Base-by-base conservation (phyloP, 2,888 invertebrate genomes). In the Heliconius cydno region DNA sequence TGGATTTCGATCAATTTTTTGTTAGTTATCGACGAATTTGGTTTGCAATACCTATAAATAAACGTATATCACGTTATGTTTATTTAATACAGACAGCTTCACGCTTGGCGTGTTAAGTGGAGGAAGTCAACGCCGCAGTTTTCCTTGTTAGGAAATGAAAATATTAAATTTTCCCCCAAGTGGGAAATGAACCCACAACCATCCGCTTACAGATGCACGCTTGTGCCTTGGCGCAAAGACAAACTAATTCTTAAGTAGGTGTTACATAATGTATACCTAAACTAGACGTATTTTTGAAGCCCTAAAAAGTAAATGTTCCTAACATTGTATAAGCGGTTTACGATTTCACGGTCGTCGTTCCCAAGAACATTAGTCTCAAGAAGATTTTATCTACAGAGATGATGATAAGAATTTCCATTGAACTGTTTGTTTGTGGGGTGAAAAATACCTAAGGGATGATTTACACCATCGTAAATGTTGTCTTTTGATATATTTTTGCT, bases 361-460 rank as follows among this genome's bases (percentile, higher is more conserved):
- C 83, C 84, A 82, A 82, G 83, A 76, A 81, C 84, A 82, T 85
- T 90, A 92, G 88, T 86, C 85, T 65, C 76, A 80, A 84, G 81
- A 91, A 91, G 92, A 92, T 92, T 90, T 88, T 89, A 91, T 92
- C 91, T 83, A 77, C 79, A 73, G 81, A 84, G 86, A 90, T 88
- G 89, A 86, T 88, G 92, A 92, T 92, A 91, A 91, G 90, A 90
- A 87, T 87, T 90, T 89, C 87, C 88, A 88, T 87, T 88, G 87
- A 86, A 90, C 89, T 92, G 91, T 92, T 92, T 92, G 90, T 91
- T 91, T 87, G 86, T 84, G 84, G 82, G 83, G 79, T 81, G 80
- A 83, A 86, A 87, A 88, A 85, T 84, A 85, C 85, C 84, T 13
- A 19, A 75, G 78, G 41, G 22, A 63, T 46, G 15, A 68, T 22